phyloP scores from a whole-genome alignment of 2,113 vertebrate species.

The Mirza zaza region DNA sequence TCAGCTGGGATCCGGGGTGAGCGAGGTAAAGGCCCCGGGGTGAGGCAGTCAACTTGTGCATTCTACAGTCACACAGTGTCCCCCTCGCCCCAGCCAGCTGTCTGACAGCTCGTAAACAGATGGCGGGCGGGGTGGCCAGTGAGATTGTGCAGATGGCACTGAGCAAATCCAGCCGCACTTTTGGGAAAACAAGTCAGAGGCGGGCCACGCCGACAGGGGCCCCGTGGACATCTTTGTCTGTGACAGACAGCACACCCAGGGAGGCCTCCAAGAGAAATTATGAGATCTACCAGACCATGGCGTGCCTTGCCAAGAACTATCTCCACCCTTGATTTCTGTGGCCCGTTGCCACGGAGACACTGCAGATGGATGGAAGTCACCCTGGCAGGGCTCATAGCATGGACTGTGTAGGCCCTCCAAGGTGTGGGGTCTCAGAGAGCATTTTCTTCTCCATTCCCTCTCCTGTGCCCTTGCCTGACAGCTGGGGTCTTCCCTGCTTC shows the following conservation, averaged over 20 bases:
- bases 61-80: conserved; percentile 66
- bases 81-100: conserved; percentile 66
- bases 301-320: background rate
- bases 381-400: background rate
- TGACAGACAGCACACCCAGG: conserved; percentile 47
- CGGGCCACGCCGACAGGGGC: background rate
- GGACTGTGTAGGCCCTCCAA: background rate
- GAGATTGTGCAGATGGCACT: conserved; percentile 70
- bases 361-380: conserved; percentile 22
- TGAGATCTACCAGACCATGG: conserved; percentile 59
- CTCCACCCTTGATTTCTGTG: conserved; percentile 58
- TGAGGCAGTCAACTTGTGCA: background rate
- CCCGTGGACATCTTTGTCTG: background rate
- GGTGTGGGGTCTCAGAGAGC: background rate
- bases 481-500: background rate
- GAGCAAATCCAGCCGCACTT: conserved; percentile 65
- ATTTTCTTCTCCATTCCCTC: background rate
- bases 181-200: conserved; percentile 69
- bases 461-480: background rate
- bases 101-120: conserved; percentile 71
- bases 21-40: conserved; percentile 40
- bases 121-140: conserved; percentile 56
- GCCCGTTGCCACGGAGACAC: background rate
- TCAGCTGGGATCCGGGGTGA: conserved; percentile 23
- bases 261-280: conserved; percentile 33